Evolutionary conservation across 2,797 vertebrate genomes (phyloP).

Genomic region (Alfaro cultratus): DNA sequence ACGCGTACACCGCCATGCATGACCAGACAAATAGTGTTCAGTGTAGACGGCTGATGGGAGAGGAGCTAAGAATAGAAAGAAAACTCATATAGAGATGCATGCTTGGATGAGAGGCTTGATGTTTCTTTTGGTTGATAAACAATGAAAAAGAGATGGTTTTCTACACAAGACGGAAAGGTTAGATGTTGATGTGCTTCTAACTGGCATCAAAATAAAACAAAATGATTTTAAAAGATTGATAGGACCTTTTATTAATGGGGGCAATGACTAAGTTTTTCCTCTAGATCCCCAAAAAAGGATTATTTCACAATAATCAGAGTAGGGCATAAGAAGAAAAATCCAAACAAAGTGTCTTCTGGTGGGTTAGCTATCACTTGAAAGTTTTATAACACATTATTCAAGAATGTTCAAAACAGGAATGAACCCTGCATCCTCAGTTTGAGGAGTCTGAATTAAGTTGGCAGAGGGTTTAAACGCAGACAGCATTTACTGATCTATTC

Average conservation of each 20-base stretch:
- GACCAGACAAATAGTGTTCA: constrained; percentile 65
- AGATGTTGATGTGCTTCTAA: not conserved
- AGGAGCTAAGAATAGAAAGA: constrained; percentile 62
- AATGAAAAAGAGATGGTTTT: constrained; percentile 8
- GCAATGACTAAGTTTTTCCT: not conserved
- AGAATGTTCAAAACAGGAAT: not conserved
- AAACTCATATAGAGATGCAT: constrained; percentile 29
- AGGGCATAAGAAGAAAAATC: not conserved
- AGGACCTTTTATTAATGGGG: not conserved
- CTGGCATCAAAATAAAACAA: not conserved
- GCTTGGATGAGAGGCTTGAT: constrained; percentile 32
- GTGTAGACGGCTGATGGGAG: constrained; percentile 59
- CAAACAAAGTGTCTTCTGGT: not conserved
- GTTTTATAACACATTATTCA: not conserved
- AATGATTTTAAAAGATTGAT: not conserved
- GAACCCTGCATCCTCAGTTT: not conserved
- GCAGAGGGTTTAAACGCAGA: constrained; percentile 31
- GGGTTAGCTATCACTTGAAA: not conserved
- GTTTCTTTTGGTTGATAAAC: constrained; percentile 30
- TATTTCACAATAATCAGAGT: not conserved
- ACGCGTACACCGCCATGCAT: constrained; percentile 54
- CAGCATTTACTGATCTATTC: constrained; percentile 31
- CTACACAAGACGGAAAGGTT: not conserved
- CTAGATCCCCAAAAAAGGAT: no score
- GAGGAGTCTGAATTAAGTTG: not conserved